Conservation (phyloP, 2,797 vertebrate species). For the Glossophaga mutica region DNA sequence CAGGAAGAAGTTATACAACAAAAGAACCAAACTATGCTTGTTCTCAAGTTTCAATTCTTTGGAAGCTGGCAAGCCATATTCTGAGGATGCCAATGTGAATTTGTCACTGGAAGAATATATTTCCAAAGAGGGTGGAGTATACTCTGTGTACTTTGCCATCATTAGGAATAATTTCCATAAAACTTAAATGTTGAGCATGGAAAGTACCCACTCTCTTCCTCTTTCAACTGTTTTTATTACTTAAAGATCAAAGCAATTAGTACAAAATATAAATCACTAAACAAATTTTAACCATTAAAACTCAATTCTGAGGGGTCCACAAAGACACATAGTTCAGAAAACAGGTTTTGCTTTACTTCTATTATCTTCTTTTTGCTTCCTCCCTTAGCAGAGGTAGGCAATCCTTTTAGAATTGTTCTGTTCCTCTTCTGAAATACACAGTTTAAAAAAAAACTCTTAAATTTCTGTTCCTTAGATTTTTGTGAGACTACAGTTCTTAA, state of each 20-base stretch:
- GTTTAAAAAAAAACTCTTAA: background rate
- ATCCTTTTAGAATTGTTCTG: background rate
- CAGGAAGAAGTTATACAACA: background rate
- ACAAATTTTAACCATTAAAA: slow-evolving; percentile 44
- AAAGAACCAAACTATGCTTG: background rate
- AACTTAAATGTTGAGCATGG: background rate
- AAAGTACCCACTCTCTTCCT: background rate
- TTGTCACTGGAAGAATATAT: background rate
- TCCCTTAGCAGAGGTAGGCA: background rate
- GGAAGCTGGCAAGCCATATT: background rate
- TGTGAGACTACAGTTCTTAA: background rate
- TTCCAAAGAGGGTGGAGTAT: background rate
- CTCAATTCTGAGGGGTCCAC: background rate
- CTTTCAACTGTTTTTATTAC: slow-evolving; percentile 12
- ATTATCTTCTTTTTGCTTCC: background rate
- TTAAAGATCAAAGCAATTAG: slow-evolving; percentile 63
- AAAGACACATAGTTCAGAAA: background rate
- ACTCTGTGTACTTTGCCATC: background rate
- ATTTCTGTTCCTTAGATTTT: background rate
- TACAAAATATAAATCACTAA: slow-evolving; percentile 41
- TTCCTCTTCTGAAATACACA: background rate
- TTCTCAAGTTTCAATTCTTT: background rate
- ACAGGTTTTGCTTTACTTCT: background rate
- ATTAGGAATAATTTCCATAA: background rate
- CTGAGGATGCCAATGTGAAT: background rate